Evolutionary conservation across 2,797 vertebrate species (phyloP).

Genomic region (Austrolebias charrua): DNA sequence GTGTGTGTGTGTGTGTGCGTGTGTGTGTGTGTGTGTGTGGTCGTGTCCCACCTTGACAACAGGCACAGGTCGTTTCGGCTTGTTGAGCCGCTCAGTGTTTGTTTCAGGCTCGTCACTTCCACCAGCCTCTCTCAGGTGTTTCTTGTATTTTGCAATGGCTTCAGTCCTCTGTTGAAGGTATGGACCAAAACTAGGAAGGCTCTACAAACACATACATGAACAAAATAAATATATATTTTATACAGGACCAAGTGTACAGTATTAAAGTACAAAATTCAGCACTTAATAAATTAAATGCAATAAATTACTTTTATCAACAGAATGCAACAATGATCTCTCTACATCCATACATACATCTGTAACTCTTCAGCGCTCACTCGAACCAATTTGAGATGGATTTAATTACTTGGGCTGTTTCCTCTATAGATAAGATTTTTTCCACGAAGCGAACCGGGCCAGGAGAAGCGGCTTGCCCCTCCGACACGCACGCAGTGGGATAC

Average conservation of each 20-base stretch:
- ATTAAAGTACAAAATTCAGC: neutral
- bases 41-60: conserved; percentile 62
- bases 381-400: too few relatives aligned
- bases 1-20: too few relatives aligned
- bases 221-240: conserved; percentile 1
- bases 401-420: too few relatives aligned
- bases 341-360: too few relatives aligned
- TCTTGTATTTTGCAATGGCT: conserved; percentile 61
- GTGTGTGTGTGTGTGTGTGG: too few relatives aligned
- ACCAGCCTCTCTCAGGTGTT: conserved; percentile 20
- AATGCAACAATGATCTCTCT: neutral
- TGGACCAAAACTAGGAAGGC: conserved; percentile 71
- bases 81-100: neutral
- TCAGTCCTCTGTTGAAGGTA: conserved; percentile 64
- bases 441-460: too few relatives aligned
- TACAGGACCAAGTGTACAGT: neutral
- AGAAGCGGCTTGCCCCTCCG: too few relatives aligned
- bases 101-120: conserved; percentile 5
- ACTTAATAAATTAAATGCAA: neutral
- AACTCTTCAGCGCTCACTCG: too few relatives aligned
- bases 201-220: conserved; percentile 40
- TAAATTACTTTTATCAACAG: neutral
- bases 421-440: too few relatives aligned
- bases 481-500: too few relatives aligned
- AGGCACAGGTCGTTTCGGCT: conserved; percentile 58